Percentiles rank a stretch among this genome's conserved stretches.
These are phyloP conservation scores for Eupithecia centaureata DNA, from an alignment of 2,888 invertebrate genomes.

Conservation along the genomic window DNA sequence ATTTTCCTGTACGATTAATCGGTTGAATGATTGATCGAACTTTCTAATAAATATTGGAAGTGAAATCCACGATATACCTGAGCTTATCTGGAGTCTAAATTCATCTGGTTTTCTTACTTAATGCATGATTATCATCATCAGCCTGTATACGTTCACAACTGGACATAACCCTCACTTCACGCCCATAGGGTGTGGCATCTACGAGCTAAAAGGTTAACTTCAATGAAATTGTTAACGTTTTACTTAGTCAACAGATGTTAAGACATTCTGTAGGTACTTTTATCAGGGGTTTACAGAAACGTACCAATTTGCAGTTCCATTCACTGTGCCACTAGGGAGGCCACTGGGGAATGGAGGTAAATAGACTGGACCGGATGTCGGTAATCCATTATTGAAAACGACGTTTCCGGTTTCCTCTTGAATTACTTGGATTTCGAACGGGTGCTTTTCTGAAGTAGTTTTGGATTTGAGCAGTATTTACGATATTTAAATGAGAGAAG, in stretches of 20 bases:
- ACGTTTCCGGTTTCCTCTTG: conserved; percentile 24
- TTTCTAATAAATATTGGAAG: no score
- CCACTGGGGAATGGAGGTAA: conserved; percentile 11
- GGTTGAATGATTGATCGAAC: no score
- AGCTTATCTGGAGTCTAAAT: no score
- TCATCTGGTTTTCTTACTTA: no score
- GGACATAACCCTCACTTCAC: no score
- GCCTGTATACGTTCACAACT: no score
- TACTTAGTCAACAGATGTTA: not conserved
- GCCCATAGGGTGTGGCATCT: no score
- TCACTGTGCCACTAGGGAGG: conserved; percentile 23
- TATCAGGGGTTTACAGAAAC: conserved; percentile 10
- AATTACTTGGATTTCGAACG: conserved; percentile 20
- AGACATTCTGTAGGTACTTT: not conserved
- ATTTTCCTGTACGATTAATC: no score
- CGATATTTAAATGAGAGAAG: not conserved
- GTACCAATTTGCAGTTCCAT: conserved; percentile 33
- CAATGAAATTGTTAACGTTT: not conserved
- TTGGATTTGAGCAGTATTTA: not conserved
- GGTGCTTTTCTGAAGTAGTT: not conserved
- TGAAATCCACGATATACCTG: no score
- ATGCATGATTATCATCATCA: no score
- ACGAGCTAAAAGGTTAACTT: not conserved
- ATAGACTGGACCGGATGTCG: conserved; percentile 17
- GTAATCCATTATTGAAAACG: conserved; percentile 26